These are phyloP conservation scores for Eulithis prunata DNA, from an alignment of 2,888 invertebrate genomes.

Conservation along the genomic window DNA sequence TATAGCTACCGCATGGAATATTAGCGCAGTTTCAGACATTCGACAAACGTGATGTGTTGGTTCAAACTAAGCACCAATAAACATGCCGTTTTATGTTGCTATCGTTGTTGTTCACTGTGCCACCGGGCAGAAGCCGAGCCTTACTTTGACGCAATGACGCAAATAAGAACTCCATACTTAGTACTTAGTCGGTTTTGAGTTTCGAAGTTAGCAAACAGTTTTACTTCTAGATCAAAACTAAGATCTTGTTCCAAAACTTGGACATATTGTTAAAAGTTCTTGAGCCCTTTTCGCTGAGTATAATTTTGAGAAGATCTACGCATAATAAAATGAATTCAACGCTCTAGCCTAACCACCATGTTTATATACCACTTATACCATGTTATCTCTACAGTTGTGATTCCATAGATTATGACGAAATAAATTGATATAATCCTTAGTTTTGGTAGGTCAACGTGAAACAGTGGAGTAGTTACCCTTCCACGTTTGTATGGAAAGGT, in stretches of 20 bases:
- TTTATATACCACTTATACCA: too few relatives aligned
- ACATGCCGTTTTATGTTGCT: conserved; percentile 52
- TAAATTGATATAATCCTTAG: too few relatives aligned
- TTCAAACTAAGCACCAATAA: conserved; percentile 46
- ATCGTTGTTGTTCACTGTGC: conserved; percentile 45
- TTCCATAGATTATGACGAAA: too few relatives aligned
- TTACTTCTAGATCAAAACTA: background rate
- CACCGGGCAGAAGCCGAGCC: conserved; percentile 42
- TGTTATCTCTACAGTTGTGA: too few relatives aligned
- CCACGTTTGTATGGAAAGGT: too few relatives aligned
- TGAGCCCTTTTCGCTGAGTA: too few relatives aligned
- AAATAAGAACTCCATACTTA: background rate
- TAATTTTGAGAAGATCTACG: too few relatives aligned
- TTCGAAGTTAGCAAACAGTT: background rate
- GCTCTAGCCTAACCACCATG: too few relatives aligned
- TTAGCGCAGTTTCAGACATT: conserved; percentile 22
- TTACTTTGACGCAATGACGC: background rate
- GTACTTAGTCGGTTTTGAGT: background rate
- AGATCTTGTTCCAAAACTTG: background rate
- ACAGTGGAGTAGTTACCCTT: too few relatives aligned
- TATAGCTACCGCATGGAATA: conserved; percentile 18
- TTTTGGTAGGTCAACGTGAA: too few relatives aligned
- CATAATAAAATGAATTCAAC: too few relatives aligned
- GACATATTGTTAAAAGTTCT: too few relatives aligned
- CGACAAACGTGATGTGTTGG: conserved; percentile 43